Evolutionary conservation across 2,113 vertebrate species (phyloP).

Genomic region (Festucalex cinctus): DNA sequence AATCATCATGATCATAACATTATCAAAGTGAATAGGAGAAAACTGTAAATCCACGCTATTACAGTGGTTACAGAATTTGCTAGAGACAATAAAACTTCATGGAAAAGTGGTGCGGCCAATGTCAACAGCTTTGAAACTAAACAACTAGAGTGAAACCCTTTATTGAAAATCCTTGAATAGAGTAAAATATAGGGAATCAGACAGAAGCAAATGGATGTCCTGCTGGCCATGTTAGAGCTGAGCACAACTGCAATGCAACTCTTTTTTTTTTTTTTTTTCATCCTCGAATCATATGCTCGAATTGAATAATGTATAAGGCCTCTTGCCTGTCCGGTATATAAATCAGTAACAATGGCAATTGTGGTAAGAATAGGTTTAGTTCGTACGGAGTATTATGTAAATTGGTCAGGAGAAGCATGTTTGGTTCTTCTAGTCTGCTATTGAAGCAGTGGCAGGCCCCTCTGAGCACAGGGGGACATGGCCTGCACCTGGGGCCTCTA

Average conservation of each 20-base stretch:
- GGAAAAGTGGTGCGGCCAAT: conserved; percentile 47
- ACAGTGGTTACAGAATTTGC: not conserved
- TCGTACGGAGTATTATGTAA: conserved; percentile 64
- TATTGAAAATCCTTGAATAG: conserved; percentile 67
- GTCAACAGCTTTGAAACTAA: conserved; percentile 54
- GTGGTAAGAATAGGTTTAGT: conserved; percentile 70
- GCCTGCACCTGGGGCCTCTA: conserved; percentile 47
- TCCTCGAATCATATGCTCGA: conserved; percentile 65
- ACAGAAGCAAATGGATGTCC: conserved; percentile 50
- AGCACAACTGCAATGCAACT: conserved; percentile 63
- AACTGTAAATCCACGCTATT: not conserved
- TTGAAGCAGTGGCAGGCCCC: conserved; percentile 45
- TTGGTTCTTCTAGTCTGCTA: conserved; percentile 54
- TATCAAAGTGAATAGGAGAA: not conserved
- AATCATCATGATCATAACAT: not conserved
- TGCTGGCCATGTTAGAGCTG: conserved; percentile 60
- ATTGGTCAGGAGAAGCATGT: conserved; percentile 55
- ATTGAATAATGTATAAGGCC: conserved; percentile 77
- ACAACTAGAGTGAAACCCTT: conserved; percentile 57
- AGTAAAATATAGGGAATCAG: conserved; percentile 66
- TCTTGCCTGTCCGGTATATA: conserved; percentile 69
- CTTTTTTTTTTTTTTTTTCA: no score
- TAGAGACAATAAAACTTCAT: conserved; percentile 14
- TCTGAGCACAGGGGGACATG: conserved; percentile 43
- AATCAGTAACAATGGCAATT: conserved; percentile 71